phyloP scores from a whole-genome alignment of 2,797 vertebrate genomes.

The Fundulus diaphanus region DNA sequence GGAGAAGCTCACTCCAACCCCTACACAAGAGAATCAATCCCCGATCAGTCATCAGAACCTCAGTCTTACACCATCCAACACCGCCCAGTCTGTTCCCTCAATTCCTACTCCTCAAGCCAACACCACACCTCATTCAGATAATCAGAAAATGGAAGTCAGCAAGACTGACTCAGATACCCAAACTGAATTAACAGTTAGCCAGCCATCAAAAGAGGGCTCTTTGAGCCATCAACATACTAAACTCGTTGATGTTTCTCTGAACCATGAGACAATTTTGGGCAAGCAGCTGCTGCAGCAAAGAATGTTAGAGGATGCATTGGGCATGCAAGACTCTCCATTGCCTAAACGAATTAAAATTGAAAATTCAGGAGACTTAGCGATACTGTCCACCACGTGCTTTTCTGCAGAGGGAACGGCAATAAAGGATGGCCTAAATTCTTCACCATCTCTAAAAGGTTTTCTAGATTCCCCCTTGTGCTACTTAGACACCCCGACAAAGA shows the following conservation, averaged over 20 bases:
- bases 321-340: constrained; percentile 78
- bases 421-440: constrained; percentile 87
- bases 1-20: constrained; percentile 41
- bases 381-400: constrained; percentile 94
- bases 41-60: constrained; percentile 67
- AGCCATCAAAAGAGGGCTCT: constrained; percentile 43
- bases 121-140: constrained; percentile 44
- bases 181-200: constrained; percentile 50
- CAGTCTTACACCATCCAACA: constrained; percentile 54
- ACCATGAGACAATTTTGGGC: constrained; percentile 54
- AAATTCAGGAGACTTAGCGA: constrained; percentile 89
- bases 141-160: constrained; percentile 66
- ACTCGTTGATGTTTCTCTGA: constrained; percentile 23
- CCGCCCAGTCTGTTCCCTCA: constrained; percentile 47
- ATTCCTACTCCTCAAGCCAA: constrained; percentile 43
- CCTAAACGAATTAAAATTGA: constrained; percentile 96
- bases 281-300: constrained; percentile 70
- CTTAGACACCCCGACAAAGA: constrained; percentile 94
- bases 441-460: constrained; percentile 93
- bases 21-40: constrained; percentile 51
- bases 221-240: constrained; percentile 38
- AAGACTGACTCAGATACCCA: constrained; percentile 50
- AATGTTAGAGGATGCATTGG: constrained; percentile 79
- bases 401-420: constrained; percentile 89
- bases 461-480: constrained; percentile 95